Evolutionary conservation across 1,140 invertebrate genomes (phyloP), one percentile per base, ranked within the genome.

Genomic region (Drosophila sproati): DNA sequence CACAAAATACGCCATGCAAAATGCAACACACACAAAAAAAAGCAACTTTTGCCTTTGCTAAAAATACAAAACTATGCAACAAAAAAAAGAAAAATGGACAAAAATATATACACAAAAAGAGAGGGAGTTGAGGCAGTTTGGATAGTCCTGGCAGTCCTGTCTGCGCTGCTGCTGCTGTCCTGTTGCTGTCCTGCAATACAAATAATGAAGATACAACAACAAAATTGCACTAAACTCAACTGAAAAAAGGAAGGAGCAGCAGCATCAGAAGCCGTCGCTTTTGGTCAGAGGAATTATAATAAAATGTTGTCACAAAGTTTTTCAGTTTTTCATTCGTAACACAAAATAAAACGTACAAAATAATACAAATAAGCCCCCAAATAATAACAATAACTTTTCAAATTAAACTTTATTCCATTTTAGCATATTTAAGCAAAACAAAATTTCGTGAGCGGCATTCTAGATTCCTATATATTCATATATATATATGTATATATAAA

Each of bases 271-370:
- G 54, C 52, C 43, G 52, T 8, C 28, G 34, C 43, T 7, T 43
- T 43, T 54, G 69, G 60, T 54, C 77, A 81, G 50, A 78, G 85
- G 77, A 88, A 88, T 88, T 88, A 89, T 88, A 88, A 89, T 88
- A 89, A 89, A 88, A 88, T 89, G 85, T 89, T 88, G 86, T 88
- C 85, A 89, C 85, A 88, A 88, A 88, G 74, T 88, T 88, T 78
- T 75, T 51, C 51, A 54, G 37, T 75, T 71, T 71, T 63, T 63
- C 34, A 32, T 37, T 35, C 43, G 59, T 28, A 31, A 5, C 41
- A 55, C 70, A 41, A 50, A 66, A 55, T 71, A 41, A 50, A 66
- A 61, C 28, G 51, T 59, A 55, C 31, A 73, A n/a, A 60, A 51
- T 20, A 50, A 45, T 68, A 48, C 48, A 54, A 54, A 39, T 73